These are phyloP conservation scores for Pterostichus madidus DNA, from an alignment of 2,888 invertebrate genomes.

Conservation along the genomic window DNA sequence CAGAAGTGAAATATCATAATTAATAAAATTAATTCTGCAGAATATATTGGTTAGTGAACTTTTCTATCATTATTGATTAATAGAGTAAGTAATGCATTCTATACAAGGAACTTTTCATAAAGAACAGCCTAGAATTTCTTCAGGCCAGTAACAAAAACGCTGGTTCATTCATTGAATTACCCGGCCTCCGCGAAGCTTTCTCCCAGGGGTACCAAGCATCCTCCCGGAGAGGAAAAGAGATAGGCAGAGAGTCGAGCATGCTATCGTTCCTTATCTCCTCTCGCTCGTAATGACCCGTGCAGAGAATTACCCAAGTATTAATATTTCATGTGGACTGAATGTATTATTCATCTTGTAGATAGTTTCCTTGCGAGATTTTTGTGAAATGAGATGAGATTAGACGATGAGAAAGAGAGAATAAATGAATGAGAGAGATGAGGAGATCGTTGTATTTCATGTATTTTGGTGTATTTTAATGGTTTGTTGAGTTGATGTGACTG, in stretches of 20 bases:
- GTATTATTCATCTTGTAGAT: constrained; percentile 57
- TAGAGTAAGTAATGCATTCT: neutral
- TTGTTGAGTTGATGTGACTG: constrained; percentile 19
- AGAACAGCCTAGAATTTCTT: constrained; percentile 20
- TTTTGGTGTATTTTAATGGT: constrained; percentile 39
- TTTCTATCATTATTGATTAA: constrained; percentile 28
- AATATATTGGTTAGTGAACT: constrained; percentile 16
- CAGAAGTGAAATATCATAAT: too few relatives aligned
- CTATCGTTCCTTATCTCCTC: constrained; percentile 42
- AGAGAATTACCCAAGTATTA: constrained; percentile 54
- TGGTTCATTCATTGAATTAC: constrained; percentile 21
- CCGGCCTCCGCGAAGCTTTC: neutral
- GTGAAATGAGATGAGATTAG: constrained; percentile 30
- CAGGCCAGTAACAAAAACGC: constrained; percentile 5
- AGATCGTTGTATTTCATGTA: constrained; percentile 8
- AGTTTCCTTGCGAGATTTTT: constrained; percentile 47
- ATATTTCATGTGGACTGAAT: constrained; percentile 58
- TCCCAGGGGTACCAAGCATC: constrained; percentile 19
- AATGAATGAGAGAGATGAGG: constrained; percentile 8
- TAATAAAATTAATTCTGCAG: constrained; percentile 25
- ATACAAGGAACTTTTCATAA: neutral
- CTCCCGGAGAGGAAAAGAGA: neutral
- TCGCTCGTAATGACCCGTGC: constrained; percentile 59
- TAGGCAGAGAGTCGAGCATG: neutral
- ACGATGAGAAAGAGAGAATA: neutral